Conservation (phyloP, 2,888 invertebrate genomes). For the Sinotaia quadrata region DNA sequence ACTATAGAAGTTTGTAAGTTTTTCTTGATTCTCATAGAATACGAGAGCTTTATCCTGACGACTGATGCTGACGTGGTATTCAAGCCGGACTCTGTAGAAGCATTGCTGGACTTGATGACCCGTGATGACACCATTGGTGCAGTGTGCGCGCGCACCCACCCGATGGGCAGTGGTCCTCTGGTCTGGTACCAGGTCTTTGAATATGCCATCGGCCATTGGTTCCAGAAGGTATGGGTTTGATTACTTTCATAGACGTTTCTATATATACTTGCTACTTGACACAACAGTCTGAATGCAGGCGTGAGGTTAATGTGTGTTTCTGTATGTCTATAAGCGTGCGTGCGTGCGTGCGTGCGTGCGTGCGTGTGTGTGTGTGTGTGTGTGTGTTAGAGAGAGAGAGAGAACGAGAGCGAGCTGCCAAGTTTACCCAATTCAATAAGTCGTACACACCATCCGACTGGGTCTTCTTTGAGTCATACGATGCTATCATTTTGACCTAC, state of each 20-base stretch:
- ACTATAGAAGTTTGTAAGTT: too few species aligned
- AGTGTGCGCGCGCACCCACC: slow-evolving; percentile 67
- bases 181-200: slow-evolving; percentile 69
- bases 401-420: too few species aligned
- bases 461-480: too few species aligned
- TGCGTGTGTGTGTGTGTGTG: slow-evolving; percentile 7
- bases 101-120: slow-evolving; percentile 65
- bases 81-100: slow-evolving; percentile 63
- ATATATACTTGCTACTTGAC: background rate
- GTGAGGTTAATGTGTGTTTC: too few species aligned
- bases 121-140: slow-evolving; percentile 65
- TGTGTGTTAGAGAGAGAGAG: too few species aligned
- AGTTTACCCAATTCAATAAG: too few species aligned
- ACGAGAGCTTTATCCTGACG: slow-evolving; percentile 62
- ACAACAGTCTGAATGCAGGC: background rate
- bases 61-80: slow-evolving; percentile 68
- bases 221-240: slow-evolving; percentile 58
- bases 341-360: background rate
- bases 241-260: too few species aligned
- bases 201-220: slow-evolving; percentile 68
- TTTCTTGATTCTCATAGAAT: too few species aligned
- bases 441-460: too few species aligned
- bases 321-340: too few species aligned
- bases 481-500: too few species aligned
- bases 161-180: slow-evolving; percentile 64